Evolutionary conservation across 2,113 vertebrate species (phyloP), one percentile per base, ranked within the genome.

Genomic region (Circaetus gallicus): DNA sequence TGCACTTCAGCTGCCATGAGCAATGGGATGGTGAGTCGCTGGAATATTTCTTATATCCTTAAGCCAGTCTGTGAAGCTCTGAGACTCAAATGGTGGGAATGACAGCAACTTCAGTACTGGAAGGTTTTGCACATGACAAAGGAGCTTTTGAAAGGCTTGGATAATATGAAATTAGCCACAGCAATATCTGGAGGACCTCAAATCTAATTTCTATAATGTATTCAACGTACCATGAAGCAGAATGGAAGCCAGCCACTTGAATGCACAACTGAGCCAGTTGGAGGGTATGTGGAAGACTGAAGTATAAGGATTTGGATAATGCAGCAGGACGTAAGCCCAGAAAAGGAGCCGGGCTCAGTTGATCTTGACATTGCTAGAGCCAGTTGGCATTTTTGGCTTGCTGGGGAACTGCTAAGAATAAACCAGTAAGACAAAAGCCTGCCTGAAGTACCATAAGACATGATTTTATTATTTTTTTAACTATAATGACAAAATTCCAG

Each of bases 11-110:
- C 36, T 84, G 36, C 47, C 1, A 3, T 55, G n/a, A 72, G 38
- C 59, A 55, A 43, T 8, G 58, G 69, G n/a, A 40, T 0, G 3
- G 9, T 3, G 34, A 86, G 56, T 36, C 0, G 9, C 22, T 52
- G 77, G 47, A 55, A 5, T 65, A 28, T 29, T 69, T 82, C 56
- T 34, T 24, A 15, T 4, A 14, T 49, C 38, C n/a, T n/a, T 82
- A 40, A 50, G 19, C 6, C 49, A 26, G 32, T 3, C 22, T 50
- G 8, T 32, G 28, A 82, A 82, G 29, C 32, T 32, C 62, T 50
- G 66, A 56, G 8, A 13, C 47, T 65, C 5, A 9, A 55, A 6
- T 32, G 58, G 8, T 58, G 38, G 58, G 58, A 81, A 53, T 2
- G 4, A 79, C 34, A 78, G 63, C 47, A 69, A 3, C 31, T 88